A percentile compares a stretch with the other conserved stretches of the same genome.
Evolutionary conservation across 2,797 vertebrate species (phyloP).

Genomic region (Mus caroli): DNA sequence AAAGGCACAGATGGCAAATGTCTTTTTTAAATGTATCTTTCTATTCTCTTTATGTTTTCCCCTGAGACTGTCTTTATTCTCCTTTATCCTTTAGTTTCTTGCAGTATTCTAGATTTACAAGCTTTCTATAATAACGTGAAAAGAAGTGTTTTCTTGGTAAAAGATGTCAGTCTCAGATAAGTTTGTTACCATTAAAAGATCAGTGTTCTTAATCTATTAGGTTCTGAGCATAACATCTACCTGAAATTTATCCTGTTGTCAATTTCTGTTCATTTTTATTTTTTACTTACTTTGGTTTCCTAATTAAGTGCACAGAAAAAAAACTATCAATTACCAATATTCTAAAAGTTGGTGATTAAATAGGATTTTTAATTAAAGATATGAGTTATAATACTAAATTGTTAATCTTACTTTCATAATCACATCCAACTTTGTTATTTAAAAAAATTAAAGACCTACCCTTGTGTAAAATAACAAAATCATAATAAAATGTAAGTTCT

Average conservation of each 20-base stretch:
- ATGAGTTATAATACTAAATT: slow-evolving; percentile 40
- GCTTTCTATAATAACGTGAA: slow-evolving; percentile 39
- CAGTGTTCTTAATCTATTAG: slow-evolving; percentile 61
- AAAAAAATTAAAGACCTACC: background rate
- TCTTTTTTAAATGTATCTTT: slow-evolving; percentile 70
- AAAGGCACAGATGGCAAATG: slow-evolving; percentile 84
- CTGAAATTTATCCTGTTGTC: slow-evolving; percentile 44
- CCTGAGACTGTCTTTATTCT: slow-evolving; percentile 61
- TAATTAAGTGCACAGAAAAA: slow-evolving; percentile 13
- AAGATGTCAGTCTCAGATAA: slow-evolving; percentile 41
- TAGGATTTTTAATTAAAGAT: slow-evolving; percentile 50
- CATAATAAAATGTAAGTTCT: slow-evolving; percentile 21
- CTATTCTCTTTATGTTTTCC: slow-evolving; percentile 70
- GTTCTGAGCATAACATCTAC: slow-evolving; percentile 62
- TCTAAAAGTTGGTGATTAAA: slow-evolving; percentile 30
- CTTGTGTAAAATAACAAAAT: background rate
- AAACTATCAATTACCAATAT: background rate
- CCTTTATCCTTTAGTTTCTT: slow-evolving; percentile 62
- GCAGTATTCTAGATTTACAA: slow-evolving; percentile 16
- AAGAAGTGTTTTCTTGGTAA: slow-evolving; percentile 51
- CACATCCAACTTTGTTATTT: slow-evolving; percentile 35
- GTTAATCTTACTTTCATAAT: slow-evolving; percentile 40
- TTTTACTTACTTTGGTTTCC: background rate
- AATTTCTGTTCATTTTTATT: background rate
- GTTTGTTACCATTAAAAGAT: slow-evolving; percentile 25